A percentile compares a stretch with the other conserved stretches of the same genome.
Evolutionary conservation across 2,888 invertebrate genomes (phyloP).

Genomic region (Limenitis camilla): DNA sequence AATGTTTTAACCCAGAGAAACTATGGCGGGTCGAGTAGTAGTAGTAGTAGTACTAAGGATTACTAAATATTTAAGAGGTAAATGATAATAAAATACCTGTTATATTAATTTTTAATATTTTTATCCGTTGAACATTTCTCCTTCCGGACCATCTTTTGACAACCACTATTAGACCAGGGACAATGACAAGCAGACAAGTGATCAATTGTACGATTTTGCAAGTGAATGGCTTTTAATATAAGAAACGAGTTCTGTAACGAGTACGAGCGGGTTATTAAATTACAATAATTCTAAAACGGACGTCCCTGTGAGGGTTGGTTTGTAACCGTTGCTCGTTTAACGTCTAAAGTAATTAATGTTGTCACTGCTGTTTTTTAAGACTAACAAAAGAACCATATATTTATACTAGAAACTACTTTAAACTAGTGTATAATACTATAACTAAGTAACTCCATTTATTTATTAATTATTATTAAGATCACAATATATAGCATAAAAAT

Average conservation of each 20-base stretch:
- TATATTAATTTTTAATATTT: too few relatives aligned
- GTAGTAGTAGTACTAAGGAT: too few relatives aligned
- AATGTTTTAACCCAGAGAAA: too few relatives aligned
- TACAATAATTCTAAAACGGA: constrained; percentile 53
- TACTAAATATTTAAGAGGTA: too few relatives aligned
- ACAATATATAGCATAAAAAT: too few relatives aligned
- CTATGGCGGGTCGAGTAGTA: too few relatives aligned
- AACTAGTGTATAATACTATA: too few relatives aligned
- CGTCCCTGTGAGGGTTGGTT: constrained; percentile 22
- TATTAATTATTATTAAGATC: too few relatives aligned
- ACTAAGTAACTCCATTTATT: too few relatives aligned
- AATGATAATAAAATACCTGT: too few relatives aligned
- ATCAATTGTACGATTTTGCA: constrained; percentile 60
- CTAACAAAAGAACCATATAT: background rate
- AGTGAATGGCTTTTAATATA: constrained; percentile 49
- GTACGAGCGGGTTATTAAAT: constrained; percentile 57
- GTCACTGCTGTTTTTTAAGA: constrained; percentile 1
- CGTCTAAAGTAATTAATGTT: constrained; percentile 10
- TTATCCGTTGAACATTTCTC: too few relatives aligned
- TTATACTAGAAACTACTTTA: too few relatives aligned
- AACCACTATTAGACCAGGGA: constrained; percentile 22
- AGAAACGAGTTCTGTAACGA: constrained; percentile 36
- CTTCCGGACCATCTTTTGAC: background rate
- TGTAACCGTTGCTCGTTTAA: constrained; percentile 16
- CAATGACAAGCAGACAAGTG: constrained; percentile 57